A percentile compares a stretch with the other conserved stretches of the same genome.
Conservation (phyloP, 2,113 vertebrate species). For the Anthoscopus minutus region DNA sequence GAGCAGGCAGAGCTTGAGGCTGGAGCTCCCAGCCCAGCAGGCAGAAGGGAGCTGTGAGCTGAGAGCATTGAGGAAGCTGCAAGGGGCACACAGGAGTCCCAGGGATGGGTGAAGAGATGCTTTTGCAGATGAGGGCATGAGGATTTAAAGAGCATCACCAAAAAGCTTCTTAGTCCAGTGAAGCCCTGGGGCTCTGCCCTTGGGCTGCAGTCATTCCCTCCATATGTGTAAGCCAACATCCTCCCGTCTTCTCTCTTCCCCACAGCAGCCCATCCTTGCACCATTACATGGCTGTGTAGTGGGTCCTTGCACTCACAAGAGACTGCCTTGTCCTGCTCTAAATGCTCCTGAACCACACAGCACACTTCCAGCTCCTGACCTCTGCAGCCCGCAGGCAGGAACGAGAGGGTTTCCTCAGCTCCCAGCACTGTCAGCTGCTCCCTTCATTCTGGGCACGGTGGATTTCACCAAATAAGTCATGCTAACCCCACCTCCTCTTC, state of each 20-base stretch:
- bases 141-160: background rate
- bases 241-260: fast-evolving
- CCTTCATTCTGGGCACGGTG: background rate
- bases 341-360: background rate
- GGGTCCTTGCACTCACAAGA: background rate
- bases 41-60: background rate
- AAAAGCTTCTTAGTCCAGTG: background rate
- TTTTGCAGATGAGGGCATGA: background rate
- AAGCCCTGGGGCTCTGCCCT: background rate
- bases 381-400: background rate
- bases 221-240: fast-evolving
- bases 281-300: fast-evolving
- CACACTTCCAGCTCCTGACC: background rate
- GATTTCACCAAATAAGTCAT: background rate
- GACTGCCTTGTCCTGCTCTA: background rate
- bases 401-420: background rate
- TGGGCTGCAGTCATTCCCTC: fast-evolving
- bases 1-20: background rate
- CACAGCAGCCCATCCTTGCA: background rate
- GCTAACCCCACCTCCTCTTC: background rate
- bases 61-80: fast-evolving
- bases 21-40: background rate
- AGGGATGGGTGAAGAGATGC: background rate
- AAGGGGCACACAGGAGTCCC: background rate
- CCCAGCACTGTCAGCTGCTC: background rate